These are phyloP conservation scores for Rhynchonycteris naso DNA, from an alignment of 2,797 vertebrate species.

Conservation along the genomic window DNA sequence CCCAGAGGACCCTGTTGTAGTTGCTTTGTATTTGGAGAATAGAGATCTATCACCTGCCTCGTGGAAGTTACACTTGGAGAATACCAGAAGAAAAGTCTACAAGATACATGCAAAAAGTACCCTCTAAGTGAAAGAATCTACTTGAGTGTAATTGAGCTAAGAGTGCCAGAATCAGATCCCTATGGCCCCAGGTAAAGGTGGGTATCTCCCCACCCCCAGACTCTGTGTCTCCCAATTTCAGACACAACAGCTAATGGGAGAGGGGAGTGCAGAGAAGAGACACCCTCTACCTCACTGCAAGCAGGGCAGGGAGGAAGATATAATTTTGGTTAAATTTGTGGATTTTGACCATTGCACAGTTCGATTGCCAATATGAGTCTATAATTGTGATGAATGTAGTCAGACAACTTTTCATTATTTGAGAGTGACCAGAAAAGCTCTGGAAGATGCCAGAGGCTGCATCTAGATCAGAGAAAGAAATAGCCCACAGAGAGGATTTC, in stretches of 20 bases:
- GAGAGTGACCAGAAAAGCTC: neutral
- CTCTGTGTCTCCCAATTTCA: neutral
- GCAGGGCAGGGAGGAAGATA: neutral
- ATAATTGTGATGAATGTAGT: neutral
- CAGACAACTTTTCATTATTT: neutral
- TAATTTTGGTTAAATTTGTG: neutral
- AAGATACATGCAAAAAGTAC: neutral
- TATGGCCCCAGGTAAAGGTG: neutral
- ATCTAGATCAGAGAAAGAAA: neutral
- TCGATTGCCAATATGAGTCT: neutral
- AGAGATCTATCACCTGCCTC: neutral
- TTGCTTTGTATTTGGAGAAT: neutral
- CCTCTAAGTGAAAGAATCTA: neutral
- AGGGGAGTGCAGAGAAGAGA: neutral
- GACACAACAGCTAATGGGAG: neutral
- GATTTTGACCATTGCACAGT: neutral
- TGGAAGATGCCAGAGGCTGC: neutral
- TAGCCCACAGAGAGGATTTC: neutral
- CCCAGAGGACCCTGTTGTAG: neutral
- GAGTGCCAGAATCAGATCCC: neutral
- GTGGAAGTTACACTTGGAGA: neutral
- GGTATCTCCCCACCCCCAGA: neutral
- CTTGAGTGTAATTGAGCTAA: neutral
- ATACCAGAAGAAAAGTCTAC: neutral
- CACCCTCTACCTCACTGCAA: neutral